A percentile compares a stretch with the other conserved stretches of the same genome.
Conservation (phyloP, 2,888 invertebrate genomes). For the Polylopha cassiicola region DNA sequence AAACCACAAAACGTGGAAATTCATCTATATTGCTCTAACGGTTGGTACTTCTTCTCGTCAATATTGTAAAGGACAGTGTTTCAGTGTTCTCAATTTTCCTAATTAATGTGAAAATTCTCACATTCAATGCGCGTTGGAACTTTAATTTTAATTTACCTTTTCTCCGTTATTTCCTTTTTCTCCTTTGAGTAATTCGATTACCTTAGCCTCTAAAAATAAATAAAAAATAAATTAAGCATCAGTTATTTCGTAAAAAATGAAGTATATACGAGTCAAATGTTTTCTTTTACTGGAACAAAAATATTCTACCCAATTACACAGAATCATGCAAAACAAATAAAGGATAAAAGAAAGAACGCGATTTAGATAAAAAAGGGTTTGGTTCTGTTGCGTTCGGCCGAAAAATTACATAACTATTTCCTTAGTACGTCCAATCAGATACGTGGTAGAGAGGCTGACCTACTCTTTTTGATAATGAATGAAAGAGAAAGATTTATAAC, state of each 20-base stretch:
- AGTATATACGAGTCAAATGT: too few relatives aligned
- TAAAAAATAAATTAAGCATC: too few relatives aligned
- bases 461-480: conserved; percentile 24
- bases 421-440: conserved; percentile 29
- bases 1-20: too few relatives aligned
- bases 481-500: conserved; percentile 31
- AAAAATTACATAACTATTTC: conserved; percentile 38
- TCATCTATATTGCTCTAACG: too few relatives aligned
- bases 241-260: too few relatives aligned
- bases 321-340: conserved; percentile 26
- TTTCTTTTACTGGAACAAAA: background rate
- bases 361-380: conserved; percentile 33
- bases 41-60: too few relatives aligned
- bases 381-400: conserved; percentile 34
- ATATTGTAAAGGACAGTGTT: too few relatives aligned
- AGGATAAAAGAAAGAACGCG: conserved; percentile 26
- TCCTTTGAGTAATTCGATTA: conserved; percentile 49
- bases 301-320: conserved; percentile 7
- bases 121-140: too few relatives aligned
- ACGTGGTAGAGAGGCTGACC: conserved; percentile 28
- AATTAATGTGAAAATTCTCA: too few relatives aligned
- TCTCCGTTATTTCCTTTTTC: conserved; percentile 45
- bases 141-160: too few relatives aligned
- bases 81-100: too few relatives aligned
- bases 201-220: conserved; percentile 40